These are phyloP conservation scores for Steinernema feltiae DNA, from an alignment of 1,140 invertebrate species.

Conservation along the genomic window DNA sequence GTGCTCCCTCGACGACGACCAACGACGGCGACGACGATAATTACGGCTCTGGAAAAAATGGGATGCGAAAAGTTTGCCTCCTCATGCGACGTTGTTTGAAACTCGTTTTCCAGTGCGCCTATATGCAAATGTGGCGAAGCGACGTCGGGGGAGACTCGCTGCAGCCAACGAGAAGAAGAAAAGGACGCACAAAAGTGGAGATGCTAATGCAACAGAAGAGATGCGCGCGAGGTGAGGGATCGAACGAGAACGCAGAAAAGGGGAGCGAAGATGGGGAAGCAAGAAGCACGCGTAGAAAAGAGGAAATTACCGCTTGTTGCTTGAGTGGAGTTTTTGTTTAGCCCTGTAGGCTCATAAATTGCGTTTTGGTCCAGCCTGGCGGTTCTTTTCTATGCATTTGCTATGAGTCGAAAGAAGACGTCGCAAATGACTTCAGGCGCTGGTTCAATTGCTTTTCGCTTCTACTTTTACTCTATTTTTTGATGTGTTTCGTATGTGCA, in stretches of 20 bases:
- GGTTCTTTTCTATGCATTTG: background rate
- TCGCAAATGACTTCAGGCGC: background rate
- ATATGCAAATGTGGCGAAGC: background rate
- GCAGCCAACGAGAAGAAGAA: background rate
- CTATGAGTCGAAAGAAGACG: background rate
- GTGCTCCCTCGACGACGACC: conserved; percentile 1
- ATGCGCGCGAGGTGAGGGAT: background rate
- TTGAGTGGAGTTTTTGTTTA: background rate
- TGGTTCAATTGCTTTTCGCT: background rate
- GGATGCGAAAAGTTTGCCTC: conserved; percentile 12
- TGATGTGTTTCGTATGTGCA: background rate
- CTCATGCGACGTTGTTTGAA: background rate
- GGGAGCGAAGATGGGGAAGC: background rate
- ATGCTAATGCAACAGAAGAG: background rate
- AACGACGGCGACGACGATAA: conserved; percentile 1
- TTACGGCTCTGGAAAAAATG: conserved; percentile 12
- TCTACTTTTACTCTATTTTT: background rate
- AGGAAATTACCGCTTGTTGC: background rate
- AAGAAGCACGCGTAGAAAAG: background rate
- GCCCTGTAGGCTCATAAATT: background rate
- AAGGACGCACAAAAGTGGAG: background rate
- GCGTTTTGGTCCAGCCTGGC: background rate
- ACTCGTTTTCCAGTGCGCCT: background rate
- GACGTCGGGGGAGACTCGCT: background rate
- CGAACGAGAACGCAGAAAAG: background rate